These are phyloP conservation scores for Ligdia adustata DNA, from an alignment of 2,888 invertebrate genomes.

Conservation along the genomic window DNA sequence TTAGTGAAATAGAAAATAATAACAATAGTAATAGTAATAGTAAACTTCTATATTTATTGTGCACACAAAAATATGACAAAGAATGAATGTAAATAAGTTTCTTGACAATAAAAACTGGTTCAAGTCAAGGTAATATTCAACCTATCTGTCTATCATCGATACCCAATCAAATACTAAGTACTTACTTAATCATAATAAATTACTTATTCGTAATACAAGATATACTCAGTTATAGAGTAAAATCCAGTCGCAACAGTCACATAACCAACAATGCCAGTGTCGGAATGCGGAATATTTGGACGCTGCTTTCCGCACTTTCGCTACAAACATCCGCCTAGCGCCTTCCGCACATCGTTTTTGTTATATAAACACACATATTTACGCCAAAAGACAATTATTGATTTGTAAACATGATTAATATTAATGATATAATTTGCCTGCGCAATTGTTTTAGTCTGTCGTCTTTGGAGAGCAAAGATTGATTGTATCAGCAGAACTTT, in stretches of 20 bases:
- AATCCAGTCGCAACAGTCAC: constrained; percentile 28
- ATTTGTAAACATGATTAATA: constrained; percentile 50
- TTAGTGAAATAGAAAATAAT: no score
- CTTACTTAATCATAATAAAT: no score
- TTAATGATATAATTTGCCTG: constrained; percentile 39
- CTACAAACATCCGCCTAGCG: constrained; percentile 64
- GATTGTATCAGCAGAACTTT: neutral
- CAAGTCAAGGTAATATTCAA: neutral
- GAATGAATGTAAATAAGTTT: no score
- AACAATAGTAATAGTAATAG: no score
- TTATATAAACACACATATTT: constrained; percentile 63
- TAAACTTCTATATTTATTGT: no score
- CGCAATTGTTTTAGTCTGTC: constrained; percentile 42
- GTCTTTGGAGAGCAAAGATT: neutral
- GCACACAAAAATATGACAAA: no score
- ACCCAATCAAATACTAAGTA: no score
- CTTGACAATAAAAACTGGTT: no score
- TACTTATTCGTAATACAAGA: constrained; percentile 21
- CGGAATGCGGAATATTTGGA: constrained; percentile 76
- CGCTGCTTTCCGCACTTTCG: constrained; percentile 76
- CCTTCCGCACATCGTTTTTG: constrained; percentile 59
- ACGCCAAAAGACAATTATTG: constrained; percentile 43
- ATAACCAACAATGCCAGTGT: constrained; percentile 32
- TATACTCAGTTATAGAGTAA: constrained; percentile 23
- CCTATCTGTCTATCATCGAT: neutral